These are phyloP conservation scores for Anas flavirostris DNA, from an alignment of 2,797 vertebrate species.

Conservation along the genomic window DNA sequence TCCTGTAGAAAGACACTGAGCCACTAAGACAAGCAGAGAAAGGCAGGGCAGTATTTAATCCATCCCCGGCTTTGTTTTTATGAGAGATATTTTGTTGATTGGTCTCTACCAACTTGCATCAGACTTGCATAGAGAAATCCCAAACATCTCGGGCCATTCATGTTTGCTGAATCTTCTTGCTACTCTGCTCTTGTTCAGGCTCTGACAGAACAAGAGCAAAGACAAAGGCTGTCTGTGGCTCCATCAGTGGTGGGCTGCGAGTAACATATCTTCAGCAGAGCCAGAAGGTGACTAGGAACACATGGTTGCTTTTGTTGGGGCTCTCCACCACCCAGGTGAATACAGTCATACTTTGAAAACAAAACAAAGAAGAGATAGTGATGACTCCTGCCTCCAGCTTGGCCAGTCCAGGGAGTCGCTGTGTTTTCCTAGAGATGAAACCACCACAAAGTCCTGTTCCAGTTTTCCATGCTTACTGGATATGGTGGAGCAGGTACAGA, in stretches of 20 bases:
- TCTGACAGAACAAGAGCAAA: neutral
- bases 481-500: neutral
- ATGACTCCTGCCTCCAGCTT: neutral
- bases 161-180: neutral
- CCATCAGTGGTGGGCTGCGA: neutral
- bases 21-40: neutral
- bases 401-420: neutral
- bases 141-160: neutral
- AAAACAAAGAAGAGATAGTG: neutral
- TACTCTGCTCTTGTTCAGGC: neutral
- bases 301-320: neutral
- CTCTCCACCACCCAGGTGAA: neutral
- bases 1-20: neutral
- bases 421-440: neutral
- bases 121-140: neutral
- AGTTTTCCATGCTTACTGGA: neutral
- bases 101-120: neutral
- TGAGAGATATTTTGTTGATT: neutral
- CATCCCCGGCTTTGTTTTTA: neutral
- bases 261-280: rapidly evolving
- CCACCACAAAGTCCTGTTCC: neutral
- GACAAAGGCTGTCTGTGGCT: neutral
- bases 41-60: neutral
- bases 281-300: neutral
- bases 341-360: neutral